These are phyloP conservation scores for Riptortus pedestris DNA, from an alignment of 1,140 invertebrate genomes.

Conservation along the genomic window DNA sequence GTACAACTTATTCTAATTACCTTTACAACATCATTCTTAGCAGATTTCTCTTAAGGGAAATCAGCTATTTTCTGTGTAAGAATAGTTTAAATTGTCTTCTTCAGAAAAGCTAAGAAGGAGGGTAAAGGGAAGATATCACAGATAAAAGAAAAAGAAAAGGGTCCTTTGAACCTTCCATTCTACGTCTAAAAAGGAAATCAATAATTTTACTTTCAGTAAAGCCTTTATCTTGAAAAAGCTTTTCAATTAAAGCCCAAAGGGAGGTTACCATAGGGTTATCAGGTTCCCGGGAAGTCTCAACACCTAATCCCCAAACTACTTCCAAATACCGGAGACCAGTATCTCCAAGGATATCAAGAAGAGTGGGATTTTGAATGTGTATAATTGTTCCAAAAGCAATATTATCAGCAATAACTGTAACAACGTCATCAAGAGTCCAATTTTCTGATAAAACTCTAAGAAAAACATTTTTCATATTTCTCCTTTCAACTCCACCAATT, in stretches of 20 bases:
- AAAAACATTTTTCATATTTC: constrained; percentile 23
- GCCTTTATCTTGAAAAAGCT: constrained; percentile 19
- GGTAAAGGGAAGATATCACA: constrained; percentile 14
- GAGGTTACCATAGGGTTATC: constrained; percentile 20
- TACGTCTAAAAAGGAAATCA: constrained; percentile 21
- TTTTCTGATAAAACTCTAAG: constrained; percentile 21
- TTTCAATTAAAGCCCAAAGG: constrained; percentile 20
- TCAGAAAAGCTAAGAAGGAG: constrained; percentile 13
- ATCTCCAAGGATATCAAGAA: constrained; percentile 12
- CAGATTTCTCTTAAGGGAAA: too few species aligned
- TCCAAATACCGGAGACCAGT: constrained; percentile 23
- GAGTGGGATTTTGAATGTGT: constrained; percentile 7
- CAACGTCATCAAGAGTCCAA: constrained; percentile 23
- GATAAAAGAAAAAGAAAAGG: constrained; percentile 26
- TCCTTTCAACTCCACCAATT: constrained; percentile 19
- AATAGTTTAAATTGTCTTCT: too few species aligned
- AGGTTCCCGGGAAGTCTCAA: background rate
- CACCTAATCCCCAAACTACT: constrained; percentile 16
- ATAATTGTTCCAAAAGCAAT: constrained; percentile 10
- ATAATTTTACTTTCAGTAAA: constrained; percentile 17
- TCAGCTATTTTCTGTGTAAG: too few species aligned
- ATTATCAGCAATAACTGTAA: constrained; percentile 20
- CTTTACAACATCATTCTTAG: too few species aligned
- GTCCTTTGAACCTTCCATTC: constrained; percentile 22
- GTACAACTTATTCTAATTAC: too few species aligned